Base-by-base conservation (phyloP, 1,140 invertebrate genomes). In the Atta cephalotes region DNA sequence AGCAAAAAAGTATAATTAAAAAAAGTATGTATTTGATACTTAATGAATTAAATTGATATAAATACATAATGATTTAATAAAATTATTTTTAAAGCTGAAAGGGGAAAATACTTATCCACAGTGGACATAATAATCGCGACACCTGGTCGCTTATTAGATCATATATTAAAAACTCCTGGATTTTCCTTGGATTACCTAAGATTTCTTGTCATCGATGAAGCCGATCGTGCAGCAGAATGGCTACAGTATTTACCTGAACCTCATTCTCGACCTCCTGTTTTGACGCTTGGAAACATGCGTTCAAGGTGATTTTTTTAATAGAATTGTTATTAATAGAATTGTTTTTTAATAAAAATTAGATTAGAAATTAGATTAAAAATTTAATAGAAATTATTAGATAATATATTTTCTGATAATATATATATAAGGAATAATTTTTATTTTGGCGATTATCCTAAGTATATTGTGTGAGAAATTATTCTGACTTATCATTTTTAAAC, bases 181-280 rank as follows among this genome's bases (percentile, higher is more conserved):
- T 99, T 99, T 94, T 96, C 97, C 88, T 95, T 99, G 18, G 96
- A 96, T 89, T 93, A 97, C 90, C 95, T 99, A 0, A 96, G 97
- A 93, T 99, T 98, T 95, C 95, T 99, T 71, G 97, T 99, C 1
- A 98, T 99, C 77, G 99, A 99, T 95, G 99, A 99, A 96, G 99
- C 99, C 14, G 99, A 99, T 95, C 96, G 98, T 88, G 97, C 99
- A 87, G 97, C 99, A 95, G 98, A 99, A 90, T 97, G 98, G 91
- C 96, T 98, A 28, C 97, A 99, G 94, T 96, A 98, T 94, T 91
- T 97, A 51, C 94, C 95, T 35, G 68, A 80, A 14, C 93, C 91
- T 28, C 94, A 95, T 88, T 92, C 81, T 16, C 90, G 95, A 95
- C 82, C 91, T 91, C 93, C 93, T 31, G 65, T 80, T 35, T 85